phyloP scores from a whole-genome alignment of 2,888 invertebrate species.

The Matsumyia berberina region DNA sequence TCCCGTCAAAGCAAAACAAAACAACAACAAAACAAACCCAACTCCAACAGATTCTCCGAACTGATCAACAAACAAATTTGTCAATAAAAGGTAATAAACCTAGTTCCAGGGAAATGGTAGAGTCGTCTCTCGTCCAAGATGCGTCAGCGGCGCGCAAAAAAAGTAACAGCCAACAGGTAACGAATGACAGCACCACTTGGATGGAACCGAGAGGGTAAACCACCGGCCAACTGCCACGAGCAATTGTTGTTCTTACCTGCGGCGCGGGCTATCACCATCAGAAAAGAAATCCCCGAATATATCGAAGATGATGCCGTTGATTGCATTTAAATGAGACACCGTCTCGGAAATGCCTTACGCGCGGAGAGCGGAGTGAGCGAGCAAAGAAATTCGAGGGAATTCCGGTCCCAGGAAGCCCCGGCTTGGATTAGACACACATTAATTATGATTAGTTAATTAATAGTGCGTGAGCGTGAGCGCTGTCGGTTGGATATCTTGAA shows the following conservation, averaged over 20 bases:
- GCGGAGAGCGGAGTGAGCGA: neutral
- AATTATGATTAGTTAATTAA: slow-evolving; percentile 24
- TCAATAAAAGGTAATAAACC: slow-evolving; percentile 61
- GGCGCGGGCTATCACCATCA: slow-evolving; percentile 29
- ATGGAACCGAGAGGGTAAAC: slow-evolving; percentile 30
- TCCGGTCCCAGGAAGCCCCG: slow-evolving; percentile 28
- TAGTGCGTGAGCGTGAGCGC: slow-evolving; percentile 22
- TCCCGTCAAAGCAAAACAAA: slow-evolving; percentile 1
- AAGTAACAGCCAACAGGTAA: slow-evolving; percentile 46
- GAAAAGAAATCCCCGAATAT: slow-evolving; percentile 59
- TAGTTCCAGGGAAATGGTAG: slow-evolving; percentile 39
- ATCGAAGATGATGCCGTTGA: slow-evolving; percentile 65
- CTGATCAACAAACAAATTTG: slow-evolving; percentile 56
- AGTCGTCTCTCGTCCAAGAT: slow-evolving; percentile 26
- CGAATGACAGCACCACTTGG: slow-evolving; percentile 12
- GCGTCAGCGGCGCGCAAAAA: slow-evolving; percentile 46
- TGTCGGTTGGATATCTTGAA: slow-evolving; percentile 8
- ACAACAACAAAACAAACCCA: neutral
- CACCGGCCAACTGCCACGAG: slow-evolving; percentile 38
- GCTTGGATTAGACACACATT: slow-evolving; percentile 27
- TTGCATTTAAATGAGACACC: slow-evolving; percentile 77
- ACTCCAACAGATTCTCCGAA: slow-evolving; percentile 47
- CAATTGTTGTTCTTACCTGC: slow-evolving; percentile 36
- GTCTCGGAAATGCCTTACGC: slow-evolving; percentile 44
- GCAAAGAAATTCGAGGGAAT: slow-evolving; percentile 12